Percentiles rank a stretch among this genome's conserved stretches.
phyloP scores from a whole-genome alignment of 2,888 invertebrate genomes.

The Anticlea derivata region DNA sequence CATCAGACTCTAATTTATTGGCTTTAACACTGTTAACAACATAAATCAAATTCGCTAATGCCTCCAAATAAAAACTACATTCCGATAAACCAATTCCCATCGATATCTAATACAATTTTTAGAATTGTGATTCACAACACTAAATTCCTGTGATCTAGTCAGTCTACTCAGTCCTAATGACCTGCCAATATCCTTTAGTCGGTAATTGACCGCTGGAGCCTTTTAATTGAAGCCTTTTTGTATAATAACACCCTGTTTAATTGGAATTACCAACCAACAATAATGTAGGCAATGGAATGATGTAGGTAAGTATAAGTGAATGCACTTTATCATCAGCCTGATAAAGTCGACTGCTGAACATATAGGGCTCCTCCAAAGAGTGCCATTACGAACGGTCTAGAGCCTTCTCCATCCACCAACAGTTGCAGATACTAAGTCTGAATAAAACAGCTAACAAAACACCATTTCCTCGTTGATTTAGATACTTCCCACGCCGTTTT shows the following conservation, averaged over 20 bases:
- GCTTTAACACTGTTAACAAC: constrained; percentile 1
- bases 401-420: too few relatives aligned
- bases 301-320: too few relatives aligned
- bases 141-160: constrained; percentile 33
- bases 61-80: constrained; percentile 1
- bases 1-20: constrained; percentile 2
- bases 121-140: constrained; percentile 37
- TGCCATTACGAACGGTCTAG: too few relatives aligned
- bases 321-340: too few relatives aligned
- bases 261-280: constrained; percentile 42
- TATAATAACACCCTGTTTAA: constrained; percentile 59
- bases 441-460: background rate
- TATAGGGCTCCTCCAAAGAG: too few relatives aligned
- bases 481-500: constrained; percentile 9
- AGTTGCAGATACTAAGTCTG: too few relatives aligned
- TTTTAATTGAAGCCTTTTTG: constrained; percentile 69
- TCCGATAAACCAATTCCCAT: constrained; percentile 5
- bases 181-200: constrained; percentile 49
- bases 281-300: constrained; percentile 5
- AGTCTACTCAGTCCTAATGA: constrained; percentile 53
- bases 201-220: constrained; percentile 63
- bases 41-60: constrained; percentile 15
- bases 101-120: constrained; percentile 22
- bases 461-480: background rate
- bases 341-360: too few relatives aligned